Conservation (phyloP, 2,888 invertebrate genomes). For the Argynnis bischoffii region DNA sequence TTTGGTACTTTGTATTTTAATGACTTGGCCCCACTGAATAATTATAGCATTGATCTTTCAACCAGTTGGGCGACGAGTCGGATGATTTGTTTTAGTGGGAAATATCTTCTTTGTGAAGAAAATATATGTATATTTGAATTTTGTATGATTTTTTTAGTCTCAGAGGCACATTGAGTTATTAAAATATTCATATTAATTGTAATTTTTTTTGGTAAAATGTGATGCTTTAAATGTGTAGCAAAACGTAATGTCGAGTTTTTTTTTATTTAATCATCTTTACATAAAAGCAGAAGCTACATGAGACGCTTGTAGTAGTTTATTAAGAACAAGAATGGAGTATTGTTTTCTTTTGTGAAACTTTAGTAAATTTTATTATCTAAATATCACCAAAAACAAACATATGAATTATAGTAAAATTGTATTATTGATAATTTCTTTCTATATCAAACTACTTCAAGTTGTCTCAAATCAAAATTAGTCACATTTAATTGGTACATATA, state of each 20-base stretch:
- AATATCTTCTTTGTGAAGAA: background rate
- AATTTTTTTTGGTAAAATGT: background rate
- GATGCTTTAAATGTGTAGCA: slow-evolving; percentile 13
- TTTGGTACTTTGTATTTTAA: no score
- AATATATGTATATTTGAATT: slow-evolving; percentile 13
- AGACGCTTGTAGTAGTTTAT: slow-evolving; percentile 4
- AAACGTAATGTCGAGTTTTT: background rate
- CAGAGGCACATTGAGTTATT: background rate
- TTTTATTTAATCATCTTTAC: slow-evolving; percentile 12
- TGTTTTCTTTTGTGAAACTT: background rate
- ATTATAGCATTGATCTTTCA: no score
- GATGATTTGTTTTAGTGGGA: no score
- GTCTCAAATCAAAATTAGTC: slow-evolving; percentile 13
- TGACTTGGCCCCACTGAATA: no score
- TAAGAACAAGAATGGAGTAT: background rate
- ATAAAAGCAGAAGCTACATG: slow-evolving; percentile 26
- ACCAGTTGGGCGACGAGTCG: no score
- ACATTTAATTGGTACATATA: slow-evolving; percentile 37
- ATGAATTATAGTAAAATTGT: background rate
- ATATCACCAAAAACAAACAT: background rate
- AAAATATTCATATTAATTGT: background rate
- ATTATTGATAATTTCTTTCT: background rate
- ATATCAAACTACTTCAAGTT: slow-evolving; percentile 9
- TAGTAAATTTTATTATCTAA: background rate
- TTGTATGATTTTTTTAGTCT: background rate